A percentile compares a stretch with the other conserved stretches of the same genome.
These are phyloP conservation scores for Carassius auratus DNA, from an alignment of 2,113 vertebrate species.

Conservation along the genomic window DNA sequence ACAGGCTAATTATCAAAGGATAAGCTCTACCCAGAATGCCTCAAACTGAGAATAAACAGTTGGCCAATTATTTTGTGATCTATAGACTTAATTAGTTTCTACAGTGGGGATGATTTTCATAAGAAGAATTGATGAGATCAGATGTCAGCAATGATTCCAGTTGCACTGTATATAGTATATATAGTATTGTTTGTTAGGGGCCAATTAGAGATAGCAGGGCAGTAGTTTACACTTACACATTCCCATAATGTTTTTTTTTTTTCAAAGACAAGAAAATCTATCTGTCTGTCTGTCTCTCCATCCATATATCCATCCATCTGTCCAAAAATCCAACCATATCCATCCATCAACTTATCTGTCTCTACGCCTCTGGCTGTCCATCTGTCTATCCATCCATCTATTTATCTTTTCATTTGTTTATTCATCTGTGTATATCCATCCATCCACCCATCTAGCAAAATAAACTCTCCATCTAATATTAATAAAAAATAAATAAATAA, in stretches of 20 bases:
- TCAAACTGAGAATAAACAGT: conserved; percentile 56
- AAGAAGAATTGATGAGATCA: conserved; percentile 34
- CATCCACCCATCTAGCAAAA: neutral
- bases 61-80: conserved; percentile 59
- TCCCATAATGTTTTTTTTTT: neutral
- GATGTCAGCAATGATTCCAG: neutral
- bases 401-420: neutral
- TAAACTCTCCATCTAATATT: no score
- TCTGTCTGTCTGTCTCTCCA: no score
- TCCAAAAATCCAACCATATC: no score
- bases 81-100: conserved; percentile 61
- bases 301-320: no score
- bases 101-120: conserved; percentile 49
- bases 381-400: no score
- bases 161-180: no score
- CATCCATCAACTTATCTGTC: no score
- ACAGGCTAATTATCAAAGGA: conserved; percentile 64
- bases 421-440: neutral
- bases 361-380: no score
- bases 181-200: neutral
- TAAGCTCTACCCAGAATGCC: conserved; percentile 59
- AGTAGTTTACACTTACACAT: neutral
- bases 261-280: neutral
- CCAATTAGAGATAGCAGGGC: conserved; percentile 3
- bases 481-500: no score